A percentile compares a stretch with the other conserved stretches of the same genome.
Conservation (phyloP, 2,888 invertebrate species). For the Sympetrum striolatum region DNA sequence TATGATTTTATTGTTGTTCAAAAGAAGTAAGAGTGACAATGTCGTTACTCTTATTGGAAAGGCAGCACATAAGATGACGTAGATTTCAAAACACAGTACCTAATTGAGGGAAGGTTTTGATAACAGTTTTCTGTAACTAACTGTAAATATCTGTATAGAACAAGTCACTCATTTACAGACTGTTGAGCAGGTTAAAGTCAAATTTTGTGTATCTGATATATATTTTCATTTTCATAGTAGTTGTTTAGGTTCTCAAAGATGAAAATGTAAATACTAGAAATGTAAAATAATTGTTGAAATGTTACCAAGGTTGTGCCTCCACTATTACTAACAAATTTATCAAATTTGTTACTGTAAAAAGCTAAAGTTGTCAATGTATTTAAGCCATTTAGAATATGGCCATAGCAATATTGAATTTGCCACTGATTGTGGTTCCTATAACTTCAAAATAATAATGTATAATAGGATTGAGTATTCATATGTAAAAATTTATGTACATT, state of each 20-base stretch:
- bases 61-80: too few relatives aligned
- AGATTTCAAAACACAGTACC: too few relatives aligned
- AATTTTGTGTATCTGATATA: neutral
- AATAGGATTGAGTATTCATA: neutral
- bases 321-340: constrained; percentile 34
- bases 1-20: too few relatives aligned
- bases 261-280: constrained; percentile 14
- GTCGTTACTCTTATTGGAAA: too few relatives aligned
- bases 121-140: neutral
- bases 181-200: neutral
- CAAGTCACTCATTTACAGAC: neutral
- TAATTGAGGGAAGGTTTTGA: too few relatives aligned
- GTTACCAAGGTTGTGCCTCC: constrained; percentile 45
- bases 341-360: constrained; percentile 30
- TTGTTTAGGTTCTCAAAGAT: neutral
- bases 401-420: constrained; percentile 26
- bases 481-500: neutral
- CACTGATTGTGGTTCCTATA: constrained; percentile 3
- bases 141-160: constrained; percentile 29
- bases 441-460: constrained; percentile 22
- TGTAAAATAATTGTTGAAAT: constrained; percentile 33
- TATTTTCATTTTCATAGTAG: neutral
- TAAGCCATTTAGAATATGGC: constrained; percentile 30
- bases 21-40: too few relatives aligned
- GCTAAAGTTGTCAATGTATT: constrained; percentile 21